Base-by-base conservation (phyloP, 2,888 invertebrate species). In the Ditylenchus weischeri region DNA sequence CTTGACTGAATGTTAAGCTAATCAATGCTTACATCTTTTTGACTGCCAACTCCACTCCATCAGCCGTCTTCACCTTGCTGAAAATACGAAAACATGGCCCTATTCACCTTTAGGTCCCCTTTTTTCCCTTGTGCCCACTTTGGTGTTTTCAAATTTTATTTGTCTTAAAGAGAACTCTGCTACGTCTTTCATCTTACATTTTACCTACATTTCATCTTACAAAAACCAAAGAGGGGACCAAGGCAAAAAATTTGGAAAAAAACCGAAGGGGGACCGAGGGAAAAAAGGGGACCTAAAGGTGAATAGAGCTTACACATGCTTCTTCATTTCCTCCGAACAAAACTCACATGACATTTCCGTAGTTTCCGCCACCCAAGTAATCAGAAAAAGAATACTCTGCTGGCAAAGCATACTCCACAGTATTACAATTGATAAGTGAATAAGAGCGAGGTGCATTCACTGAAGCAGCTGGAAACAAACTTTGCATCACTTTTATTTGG, bases 331-430 rank as follows among this genome's bases (percentile, higher is more conserved):
- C 11, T 62, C n/a, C n/a, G 54, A 35, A 3, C 57, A n/a, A 38
- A 43, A 71, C 78, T 71, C 59, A 80, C 80, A 79, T 74, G 15
- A 79, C 79, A 70, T 78, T 78, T 15, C 80, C 80, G 66, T 79
- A 80, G n/a, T 75, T 71, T 19, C 80, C 79, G 11, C 78, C 77
- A 54, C 79, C 79, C 18, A 80, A 57, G 54, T 80, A 79, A 29
- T 76, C 74, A 13, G 57, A 43, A 47, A 72, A 75, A n/a, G 57
- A 36, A 54, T 51, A 71, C 23, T 75, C 70, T 6, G 47, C 38
- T 8, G 72, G 72, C 57, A 79, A 70, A 18, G 70, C 69, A 69
- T 75, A 79, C 49, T 75, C 73, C 21, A 79, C 72, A n/a, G 74
- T 76, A n/a, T 69, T 68, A 10, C 73, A 68, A 57, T 65, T 72